A percentile compares a stretch with the other conserved stretches of the same genome.
phyloP scores from a whole-genome alignment of 2,113 vertebrate species.

The Asarcornis scutulata region DNA sequence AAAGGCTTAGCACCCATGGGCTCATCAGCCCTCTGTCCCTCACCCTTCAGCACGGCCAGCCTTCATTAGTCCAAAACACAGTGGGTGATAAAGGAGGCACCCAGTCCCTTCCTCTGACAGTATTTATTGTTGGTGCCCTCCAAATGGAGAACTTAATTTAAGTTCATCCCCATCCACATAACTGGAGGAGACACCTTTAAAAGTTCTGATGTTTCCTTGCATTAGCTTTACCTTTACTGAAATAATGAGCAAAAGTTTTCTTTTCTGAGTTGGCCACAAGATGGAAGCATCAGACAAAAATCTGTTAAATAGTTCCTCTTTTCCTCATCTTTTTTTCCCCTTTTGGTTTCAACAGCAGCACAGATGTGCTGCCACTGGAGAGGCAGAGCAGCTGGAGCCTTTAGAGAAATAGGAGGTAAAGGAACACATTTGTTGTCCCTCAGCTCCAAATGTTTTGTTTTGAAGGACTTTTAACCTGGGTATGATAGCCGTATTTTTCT shows the following conservation, averaged over 20 bases:
- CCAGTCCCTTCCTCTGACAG: background rate
- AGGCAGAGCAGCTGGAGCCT: background rate
- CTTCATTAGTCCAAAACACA: accelerated
- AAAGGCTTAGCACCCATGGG: background rate
- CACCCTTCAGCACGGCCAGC: background rate
- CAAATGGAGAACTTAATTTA: background rate
- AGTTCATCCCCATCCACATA: background rate
- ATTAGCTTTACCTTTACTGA: background rate
- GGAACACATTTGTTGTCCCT: background rate
- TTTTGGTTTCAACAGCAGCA: background rate
- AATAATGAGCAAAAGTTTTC: background rate
- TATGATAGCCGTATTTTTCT: background rate
- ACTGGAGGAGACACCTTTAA: background rate
- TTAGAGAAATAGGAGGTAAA: background rate
- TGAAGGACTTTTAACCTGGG: background rate
- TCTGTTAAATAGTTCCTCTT: background rate
- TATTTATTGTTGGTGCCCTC: accelerated
- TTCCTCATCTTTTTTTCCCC: background rate
- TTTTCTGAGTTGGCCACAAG: conserved; percentile 71
- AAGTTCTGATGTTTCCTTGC: background rate
- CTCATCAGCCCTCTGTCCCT: background rate
- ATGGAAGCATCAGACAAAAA: conserved; percentile 77
- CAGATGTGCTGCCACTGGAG: background rate
- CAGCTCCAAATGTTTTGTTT: background rate
- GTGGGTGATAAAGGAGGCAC: background rate